Conservation (phyloP, 2,113 vertebrate species). For the Triplophysa tibetana region DNA sequence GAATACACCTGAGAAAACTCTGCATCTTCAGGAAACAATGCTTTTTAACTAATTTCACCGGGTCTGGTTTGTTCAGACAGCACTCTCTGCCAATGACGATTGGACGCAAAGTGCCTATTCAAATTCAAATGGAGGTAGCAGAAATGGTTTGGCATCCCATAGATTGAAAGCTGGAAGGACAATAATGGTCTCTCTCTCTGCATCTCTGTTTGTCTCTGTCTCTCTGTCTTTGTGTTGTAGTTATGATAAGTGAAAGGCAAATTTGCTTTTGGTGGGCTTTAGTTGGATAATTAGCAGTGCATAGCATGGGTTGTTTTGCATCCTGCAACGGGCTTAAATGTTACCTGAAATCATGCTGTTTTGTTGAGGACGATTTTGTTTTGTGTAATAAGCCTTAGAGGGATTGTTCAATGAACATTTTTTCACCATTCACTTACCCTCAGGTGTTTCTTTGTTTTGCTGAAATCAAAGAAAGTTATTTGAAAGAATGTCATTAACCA, state of each 20-base stretch:
- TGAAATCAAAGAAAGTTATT: no score
- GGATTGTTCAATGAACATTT: no score
- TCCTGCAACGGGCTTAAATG: no score
- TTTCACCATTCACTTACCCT: no score
- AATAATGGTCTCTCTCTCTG: slow-evolving; percentile 3
- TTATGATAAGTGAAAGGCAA: background rate
- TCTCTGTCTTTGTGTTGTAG: slow-evolving; percentile 12
- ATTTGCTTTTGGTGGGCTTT: background rate
- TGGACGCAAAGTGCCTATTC: slow-evolving; percentile 3
- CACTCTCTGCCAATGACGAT: slow-evolving; percentile 4
- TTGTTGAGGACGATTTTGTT: no score
- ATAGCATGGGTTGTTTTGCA: no score
- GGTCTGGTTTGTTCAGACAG: background rate
- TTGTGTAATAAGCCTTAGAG: no score
- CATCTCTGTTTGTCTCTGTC: background rate
- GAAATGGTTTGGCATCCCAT: background rate
- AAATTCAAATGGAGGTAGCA: slow-evolving; percentile 1
- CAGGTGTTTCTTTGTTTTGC: no score
- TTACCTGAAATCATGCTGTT: no score
- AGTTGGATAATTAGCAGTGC: no score
- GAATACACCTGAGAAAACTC: background rate
- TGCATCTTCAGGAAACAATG: background rate
- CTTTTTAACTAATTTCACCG: slow-evolving; percentile 17
- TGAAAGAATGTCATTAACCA: no score
- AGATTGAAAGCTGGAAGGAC: slow-evolving; percentile 19